Base-by-base conservation (phyloP, 1,140 invertebrate species). In the Drosophila sulfurigaster region DNA sequence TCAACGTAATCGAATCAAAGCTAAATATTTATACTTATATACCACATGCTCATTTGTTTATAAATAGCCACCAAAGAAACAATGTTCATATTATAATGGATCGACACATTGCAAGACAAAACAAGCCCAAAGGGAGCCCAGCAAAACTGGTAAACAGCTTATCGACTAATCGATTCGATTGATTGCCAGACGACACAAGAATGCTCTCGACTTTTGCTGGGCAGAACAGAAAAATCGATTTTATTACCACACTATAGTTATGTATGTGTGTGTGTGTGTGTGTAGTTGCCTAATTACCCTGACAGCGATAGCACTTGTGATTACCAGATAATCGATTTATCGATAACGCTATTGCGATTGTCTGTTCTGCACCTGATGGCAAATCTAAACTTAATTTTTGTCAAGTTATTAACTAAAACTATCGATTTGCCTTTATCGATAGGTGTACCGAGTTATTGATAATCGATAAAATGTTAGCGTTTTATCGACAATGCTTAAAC, bases 81-180 rank as follows among this genome's bases (percentile, higher is more conserved):
- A 54, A 35, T 32, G 11, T 62, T 62, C 49, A 45, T 54, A 54
- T 43, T 54, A 10, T 38, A 45, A 45, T 65, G 35, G 49, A 41
- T 30, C 32, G 63, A 41, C 8, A 49, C 45, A 49, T 49, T 63
- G 35, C 46, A 51, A 28, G 30, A 51, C 46, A 51, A 41, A 15
- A 38, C 16, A 64, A 52, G 46, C 10, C 13, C 46, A 63, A n/a
- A 49, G 30, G 2, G 20, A 25, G 20, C 20, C 6, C 20, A 35
- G 32, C n/a, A 28, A 63, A 35, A 13, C 16, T n/a, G 10, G 30
- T 38, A 38, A 38, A 38, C 35, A 38, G 64, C 64, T 56, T 57
- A 67, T 57, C 64, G 64, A 67, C 15, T 56, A 65, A 65, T 65
- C 63, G 63, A 65, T 56, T 52, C 15, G 6, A 13, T 52, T 56